Base-by-base conservation (phyloP, 2,888 invertebrate genomes). In the Drosophila hamatofila region DNA sequence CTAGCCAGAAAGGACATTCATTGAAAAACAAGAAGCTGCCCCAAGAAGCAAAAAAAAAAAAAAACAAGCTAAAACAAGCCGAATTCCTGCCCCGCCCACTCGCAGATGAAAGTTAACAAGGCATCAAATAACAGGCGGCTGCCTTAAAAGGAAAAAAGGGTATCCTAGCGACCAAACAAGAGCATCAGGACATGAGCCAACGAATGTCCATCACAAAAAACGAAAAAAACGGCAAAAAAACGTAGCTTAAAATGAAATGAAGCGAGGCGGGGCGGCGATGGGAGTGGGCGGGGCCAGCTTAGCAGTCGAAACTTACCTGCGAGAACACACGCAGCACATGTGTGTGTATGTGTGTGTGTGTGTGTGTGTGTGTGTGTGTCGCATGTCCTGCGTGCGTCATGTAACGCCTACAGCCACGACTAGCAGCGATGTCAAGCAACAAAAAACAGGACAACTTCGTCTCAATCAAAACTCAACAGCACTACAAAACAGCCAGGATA, bases 31-130 rank as follows among this genome's bases (percentile, higher is more conserved):
- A 67, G 78, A 49, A 78, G 68, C 67, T 67, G 41, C 69, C 52
- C 33, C 21, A 44, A 56, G 41, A 56, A 56, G 21, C 7, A 30
- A 12, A 49, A 42, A 42, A 39, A 30, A 30, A 42, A 42, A 42
- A 69, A 57, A 44, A 63, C 58, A 71, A 66, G 78, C 78, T 79
- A 78, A 79, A 79, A 79, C 81, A 81, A 79, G 79, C 67, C 66
- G 42, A 80, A 79, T 79, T 79, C 78, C 79, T 61, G 68, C 37
- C 49, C 35, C 55, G 21, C 39, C 33, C 41, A 33, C 39, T n/a
- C 37, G 46, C 69, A 75, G 76, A 81, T 84, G 75, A 87, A 89
- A 87, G 80, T 84, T 89, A 87, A 87, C 88, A 87, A 87, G 89
- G 87, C 87, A 87, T 89, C 89, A 87, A 84, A 87, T 89, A 84